A percentile compares a stretch with the other conserved stretches of the same genome.
Evolutionary conservation across 1,140 invertebrate species (phyloP).

Genomic region (Hyles euphorbiae): DNA sequence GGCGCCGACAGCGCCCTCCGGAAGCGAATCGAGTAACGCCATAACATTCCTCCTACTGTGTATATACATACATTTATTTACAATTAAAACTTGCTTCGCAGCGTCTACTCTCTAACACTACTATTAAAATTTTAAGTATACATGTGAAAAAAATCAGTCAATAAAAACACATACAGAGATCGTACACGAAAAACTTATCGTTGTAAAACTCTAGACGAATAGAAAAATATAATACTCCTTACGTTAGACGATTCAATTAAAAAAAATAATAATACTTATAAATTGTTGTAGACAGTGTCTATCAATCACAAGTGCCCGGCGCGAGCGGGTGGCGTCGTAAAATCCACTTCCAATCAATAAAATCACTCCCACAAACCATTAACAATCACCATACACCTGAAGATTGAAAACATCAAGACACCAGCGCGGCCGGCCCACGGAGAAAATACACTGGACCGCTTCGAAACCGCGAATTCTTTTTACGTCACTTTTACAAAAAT

Average conservation of each 20-base stretch:
- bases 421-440: too few relatives aligned
- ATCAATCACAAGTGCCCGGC: conserved; percentile 7
- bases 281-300: conserved; percentile 13
- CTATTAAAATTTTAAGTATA: conserved; percentile 11
- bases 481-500: too few relatives aligned
- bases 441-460: too few relatives aligned
- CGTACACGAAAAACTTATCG: conserved; percentile 30
- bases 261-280: conserved; percentile 23
- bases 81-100: conserved; percentile 1
- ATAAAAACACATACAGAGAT: conserved; percentile 37
- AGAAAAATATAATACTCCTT: conserved; percentile 37
- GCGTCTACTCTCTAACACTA: conserved; percentile 8
- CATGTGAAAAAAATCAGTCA: conserved; percentile 35
- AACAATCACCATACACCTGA: not conserved
- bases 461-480: too few relatives aligned
- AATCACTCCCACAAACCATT: not conserved
- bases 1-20: too few relatives aligned
- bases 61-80: conserved; percentile 8
- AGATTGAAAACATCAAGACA: not conserved
- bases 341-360: not conserved
- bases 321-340: conserved; percentile 1
- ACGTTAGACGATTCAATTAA: conserved; percentile 8
- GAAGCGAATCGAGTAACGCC: too few relatives aligned
- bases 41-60: too few relatives aligned
- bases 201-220: conserved; percentile 31